Conservation (phyloP, 2,113 vertebrate genomes). For the Rhagologus leucostigma region DNA sequence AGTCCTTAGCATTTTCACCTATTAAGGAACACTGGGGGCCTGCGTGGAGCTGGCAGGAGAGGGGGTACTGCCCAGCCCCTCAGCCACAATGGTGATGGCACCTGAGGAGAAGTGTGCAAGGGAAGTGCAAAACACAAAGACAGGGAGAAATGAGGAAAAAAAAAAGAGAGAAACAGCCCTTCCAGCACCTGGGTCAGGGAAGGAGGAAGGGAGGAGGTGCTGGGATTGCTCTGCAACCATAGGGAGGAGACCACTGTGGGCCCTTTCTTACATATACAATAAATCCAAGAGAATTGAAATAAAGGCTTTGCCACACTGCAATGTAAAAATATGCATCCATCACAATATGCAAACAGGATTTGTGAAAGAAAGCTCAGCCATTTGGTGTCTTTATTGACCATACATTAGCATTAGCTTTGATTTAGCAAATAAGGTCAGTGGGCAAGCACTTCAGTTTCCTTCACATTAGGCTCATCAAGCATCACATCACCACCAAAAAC, state of each 20-base stretch:
- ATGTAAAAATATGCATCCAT: neutral
- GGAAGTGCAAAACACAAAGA: neutral
- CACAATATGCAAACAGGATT: neutral
- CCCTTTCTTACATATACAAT: neutral
- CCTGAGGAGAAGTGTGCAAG: fast-evolving
- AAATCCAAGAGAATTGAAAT: neutral
- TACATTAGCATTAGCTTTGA: neutral
- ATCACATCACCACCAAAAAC: neutral
- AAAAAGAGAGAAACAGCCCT: neutral
- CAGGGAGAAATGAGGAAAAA: neutral
- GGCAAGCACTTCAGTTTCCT: neutral
- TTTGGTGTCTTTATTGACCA: neutral
- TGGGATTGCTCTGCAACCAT: neutral
- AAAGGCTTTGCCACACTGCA: neutral
- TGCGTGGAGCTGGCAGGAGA: fast-evolving
- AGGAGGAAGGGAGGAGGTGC: neutral
- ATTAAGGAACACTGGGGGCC: fast-evolving
- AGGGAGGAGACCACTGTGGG: fast-evolving
- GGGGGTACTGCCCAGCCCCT: neutral
- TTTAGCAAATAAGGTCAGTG: neutral
- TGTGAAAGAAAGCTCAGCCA: neutral
- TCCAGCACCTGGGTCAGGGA: fast-evolving
- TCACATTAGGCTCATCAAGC: neutral
- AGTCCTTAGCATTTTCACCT: neutral
- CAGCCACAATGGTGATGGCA: neutral